Base-by-base conservation (phyloP, 92 coral and sea anemone genomes). In the Diadumene lineata region DNA sequence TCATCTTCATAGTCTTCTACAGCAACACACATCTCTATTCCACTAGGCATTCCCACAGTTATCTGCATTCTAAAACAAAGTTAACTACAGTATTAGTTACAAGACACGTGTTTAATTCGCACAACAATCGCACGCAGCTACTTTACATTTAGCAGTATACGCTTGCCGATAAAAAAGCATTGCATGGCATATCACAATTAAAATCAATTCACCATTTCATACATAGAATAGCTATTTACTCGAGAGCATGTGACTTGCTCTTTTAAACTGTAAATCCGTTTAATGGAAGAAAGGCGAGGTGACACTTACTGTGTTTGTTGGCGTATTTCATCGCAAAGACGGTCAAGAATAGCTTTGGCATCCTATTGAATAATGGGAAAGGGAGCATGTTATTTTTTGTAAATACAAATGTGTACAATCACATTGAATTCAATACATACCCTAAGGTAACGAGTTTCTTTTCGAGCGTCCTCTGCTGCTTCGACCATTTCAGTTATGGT, bases 251-350 rank as follows among this genome's bases (percentile, higher is more conserved):
- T n/a, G n/a, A n/a, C n/a, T n/a, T n/a, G n/a, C n/a, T n/a, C n/a
- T n/a, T n/a, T n/a, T n/a, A n/a, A n/a, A n/a, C n/a, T n/a, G n/a
- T n/a, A n/a, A n/a, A n/a, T n/a, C n/a, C n/a, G n/a, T n/a, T n/a
- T n/a, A 46, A 46, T 17, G 17, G 10, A 46, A 17, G 53, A 53
- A 2, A 53, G 4, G 22, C 60, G n/a, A 53, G n/a, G n/a, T 53
- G 31, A 3, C 6, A 72, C 97, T 91, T 82, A 91, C 97, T 84
- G 85, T 24, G 97, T 84, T 46, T 79, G 87, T 60, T 87, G 97
- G 28, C 84, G 84, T 44, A 91, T 89, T 73, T 91, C 89, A 30
- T 86, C 88, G 64, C 93, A 91, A 25, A 91, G 93, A 24, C 87
- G 86, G 61, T 88, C 97, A 50, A 91, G 66, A 28, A 91, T 82